Evolutionary conservation across 2,113 vertebrate genomes (phyloP), one percentile per base, ranked within the genome.

Genomic region (Platichthys flesus): DNA sequence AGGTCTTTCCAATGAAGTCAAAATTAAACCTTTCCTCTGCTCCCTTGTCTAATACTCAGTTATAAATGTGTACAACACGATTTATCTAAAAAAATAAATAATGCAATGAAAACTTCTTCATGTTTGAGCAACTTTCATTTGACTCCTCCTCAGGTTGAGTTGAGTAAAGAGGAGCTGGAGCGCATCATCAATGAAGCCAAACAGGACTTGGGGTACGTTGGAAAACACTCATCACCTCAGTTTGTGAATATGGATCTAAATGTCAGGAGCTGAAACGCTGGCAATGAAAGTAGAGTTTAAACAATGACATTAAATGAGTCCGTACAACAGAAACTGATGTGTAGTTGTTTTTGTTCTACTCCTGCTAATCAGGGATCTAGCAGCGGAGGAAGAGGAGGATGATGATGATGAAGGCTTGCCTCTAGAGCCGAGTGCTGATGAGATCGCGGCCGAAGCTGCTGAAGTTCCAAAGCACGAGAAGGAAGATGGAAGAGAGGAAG

Each of bases 141-240:
- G 2, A 71, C 47, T 54, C 12, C 0, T 18, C 70, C 63, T 47
- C 76, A 95, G 94, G 94, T 95, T 42, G 92, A 95, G 73, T 63
- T 95, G 68, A 95, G 88, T 49, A 92, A 93, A 82, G 94, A 95
- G 16, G 94, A 95, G 85, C 84, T 95, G 1, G 91, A 94, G 52
- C 92, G 93, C 42, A 94, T 95, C 59, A 94, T 95, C 51, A 59
- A 80, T 20, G 94, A 95, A 65, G 89, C 94, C 0, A 95, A 90
- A 67, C 74, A 94, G 2, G 90, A 93, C 57, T n/a, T 94, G 45
- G 88, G 88, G 93, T 94, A 88, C 23, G 79, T 78, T 21, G 51
- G 20, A 3, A 52, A 20, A 31, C 28, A 31, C 28, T 31, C 28
- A 31, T 7, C 18, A 52, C 51, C 18, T n/a, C 45, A 47, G 45